Percentiles rank a stretch among this genome's conserved stretches.
These are phyloP conservation scores for Drosophila siamana DNA, from an alignment of 2,888 invertebrate genomes.

Conservation along the genomic window DNA sequence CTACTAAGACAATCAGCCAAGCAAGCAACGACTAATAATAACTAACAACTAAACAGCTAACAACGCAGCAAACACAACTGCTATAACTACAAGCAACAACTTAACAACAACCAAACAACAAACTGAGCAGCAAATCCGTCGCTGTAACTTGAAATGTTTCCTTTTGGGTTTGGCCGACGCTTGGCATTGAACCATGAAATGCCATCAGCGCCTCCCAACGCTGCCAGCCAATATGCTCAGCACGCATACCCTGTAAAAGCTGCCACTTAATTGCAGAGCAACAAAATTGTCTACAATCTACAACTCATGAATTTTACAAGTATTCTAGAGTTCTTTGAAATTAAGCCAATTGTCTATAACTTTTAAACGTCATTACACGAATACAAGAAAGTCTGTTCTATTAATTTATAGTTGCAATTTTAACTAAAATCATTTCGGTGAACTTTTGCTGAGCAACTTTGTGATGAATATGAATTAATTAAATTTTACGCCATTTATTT, in stretches of 20 bases:
- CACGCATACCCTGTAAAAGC: constrained; percentile 2
- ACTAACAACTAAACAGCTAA: background rate
- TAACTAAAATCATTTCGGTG: no score
- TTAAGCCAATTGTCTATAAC: no score
- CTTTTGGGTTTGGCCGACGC: constrained; percentile 51
- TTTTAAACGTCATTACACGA: no score
- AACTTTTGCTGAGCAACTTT: no score
- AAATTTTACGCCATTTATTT: no score
- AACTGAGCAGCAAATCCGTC: constrained; percentile 18
- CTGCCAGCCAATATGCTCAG: background rate
- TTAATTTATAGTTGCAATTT: no score
- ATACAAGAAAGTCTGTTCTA: no score
- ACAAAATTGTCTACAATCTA: background rate
- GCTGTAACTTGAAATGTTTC: constrained; percentile 51
- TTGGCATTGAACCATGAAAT: constrained; percentile 79
- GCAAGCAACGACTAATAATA: constrained; percentile 4
- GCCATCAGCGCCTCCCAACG: constrained; percentile 24
- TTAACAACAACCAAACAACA: background rate
- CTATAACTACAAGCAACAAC: constrained; percentile 12
- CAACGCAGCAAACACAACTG: constrained; percentile 1
- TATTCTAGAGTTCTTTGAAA: no score
- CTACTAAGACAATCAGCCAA: constrained; percentile 28
- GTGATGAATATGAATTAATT: no score
- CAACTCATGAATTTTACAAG: no score
- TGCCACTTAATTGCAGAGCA: background rate